Evolutionary conservation across 2,113 vertebrate species (phyloP), one percentile per base, ranked within the genome.

Genomic region (Atrichornis clamosus): DNA sequence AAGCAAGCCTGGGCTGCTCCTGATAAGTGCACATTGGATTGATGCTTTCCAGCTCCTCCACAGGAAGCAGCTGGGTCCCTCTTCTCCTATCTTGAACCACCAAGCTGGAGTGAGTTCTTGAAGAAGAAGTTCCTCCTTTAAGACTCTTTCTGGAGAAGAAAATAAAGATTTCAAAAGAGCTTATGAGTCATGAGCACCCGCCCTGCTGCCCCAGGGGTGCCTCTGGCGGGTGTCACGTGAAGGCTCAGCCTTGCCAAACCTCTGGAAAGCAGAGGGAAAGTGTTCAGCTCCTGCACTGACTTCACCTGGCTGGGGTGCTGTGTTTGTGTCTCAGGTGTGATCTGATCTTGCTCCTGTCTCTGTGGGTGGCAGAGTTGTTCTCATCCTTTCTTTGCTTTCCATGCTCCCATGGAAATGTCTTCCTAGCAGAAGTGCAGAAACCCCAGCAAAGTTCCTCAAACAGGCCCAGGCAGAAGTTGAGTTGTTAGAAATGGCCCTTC

Each of bases 321-420:
- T 1, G 0, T 7, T 81, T 32, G 24, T 5, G 9, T 35, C 72
- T 15, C 82, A 18, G 39, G 35, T 4, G 9, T 9, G 6, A 17
- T 23, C 76, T n/a, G 11, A 11, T 46, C 74, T 24, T 9, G 2
- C 13, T 60, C 74, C 55, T 4, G 22, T 32, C 46, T 69, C 18
- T 69, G 46, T 28, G 84, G 3, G 6, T 8, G 32, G 28, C 15
- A 5, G 42, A 21, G 7, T 14, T 22, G 33, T 6, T 20, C 70
- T 62, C 33, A 20, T 30, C 46, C 68, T 41, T 32, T 5, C 60
- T 33, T 52, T 49, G 59, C 32, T 60, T 3, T 18, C 24, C 9
- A 7, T 0, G 1, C n/a, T n/a, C n/a, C n/a, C n/a, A 37, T 7
- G 80, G 35, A 69, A 69, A 73, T 0, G 0, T 7, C 18, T 22